Conservation (phyloP, 2,888 invertebrate genomes). For the Altica lythri region DNA sequence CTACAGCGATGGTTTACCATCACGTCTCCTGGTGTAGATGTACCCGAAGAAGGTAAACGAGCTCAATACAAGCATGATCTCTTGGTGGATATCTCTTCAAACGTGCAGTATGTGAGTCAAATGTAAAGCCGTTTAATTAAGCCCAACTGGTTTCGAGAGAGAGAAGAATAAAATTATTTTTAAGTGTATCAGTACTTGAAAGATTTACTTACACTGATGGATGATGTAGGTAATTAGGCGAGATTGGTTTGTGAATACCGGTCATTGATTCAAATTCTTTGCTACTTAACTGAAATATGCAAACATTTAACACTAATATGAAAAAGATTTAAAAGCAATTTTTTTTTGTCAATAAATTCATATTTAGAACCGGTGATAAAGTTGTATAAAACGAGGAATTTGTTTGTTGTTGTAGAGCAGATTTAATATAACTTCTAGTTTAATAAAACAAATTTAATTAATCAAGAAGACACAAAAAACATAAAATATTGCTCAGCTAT, state of each 20-base stretch:
- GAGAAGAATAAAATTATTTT: constrained; percentile 12
- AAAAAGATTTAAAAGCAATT: too few species aligned
- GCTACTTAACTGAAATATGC: too few species aligned
- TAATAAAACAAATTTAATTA: too few species aligned
- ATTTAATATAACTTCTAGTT: too few species aligned
- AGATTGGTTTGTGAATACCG: background rate
- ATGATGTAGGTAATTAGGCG: constrained; percentile 12
- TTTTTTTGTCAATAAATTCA: too few species aligned
- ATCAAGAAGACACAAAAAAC: too few species aligned
- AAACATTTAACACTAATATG: too few species aligned
- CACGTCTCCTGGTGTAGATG: constrained; percentile 22
- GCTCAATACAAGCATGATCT: constrained; percentile 18
- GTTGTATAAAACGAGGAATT: too few species aligned
- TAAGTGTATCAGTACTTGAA: constrained; percentile 8
- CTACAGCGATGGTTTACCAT: constrained; percentile 15
- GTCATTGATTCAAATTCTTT: too few species aligned
- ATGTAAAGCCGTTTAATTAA: constrained; percentile 28
- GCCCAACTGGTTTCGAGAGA: constrained; percentile 10
- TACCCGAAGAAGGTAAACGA: constrained; percentile 24
- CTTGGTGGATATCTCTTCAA: constrained; percentile 25
- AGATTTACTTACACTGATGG: constrained; percentile 12
- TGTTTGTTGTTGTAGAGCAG: too few species aligned
- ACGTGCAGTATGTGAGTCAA: constrained; percentile 34
- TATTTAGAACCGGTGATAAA: too few species aligned
- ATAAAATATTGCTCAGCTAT: too few species aligned